These are phyloP conservation scores for Calliphora vicina DNA, from an alignment of 1,140 invertebrate species.

Conservation along the genomic window DNA sequence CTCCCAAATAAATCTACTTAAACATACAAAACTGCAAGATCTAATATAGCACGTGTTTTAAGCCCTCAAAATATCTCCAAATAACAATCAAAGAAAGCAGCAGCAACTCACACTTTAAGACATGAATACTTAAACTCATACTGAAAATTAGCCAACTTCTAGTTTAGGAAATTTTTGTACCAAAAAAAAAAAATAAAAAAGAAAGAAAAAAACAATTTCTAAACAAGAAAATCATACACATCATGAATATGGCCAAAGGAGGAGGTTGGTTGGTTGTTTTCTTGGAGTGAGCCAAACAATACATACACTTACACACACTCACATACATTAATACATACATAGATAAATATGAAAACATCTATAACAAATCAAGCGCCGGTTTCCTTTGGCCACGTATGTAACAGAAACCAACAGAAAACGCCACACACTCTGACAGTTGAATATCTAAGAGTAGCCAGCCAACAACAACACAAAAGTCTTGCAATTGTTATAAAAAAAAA, in stretches of 20 bases:
- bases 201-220: no score
- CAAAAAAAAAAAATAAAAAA: background rate
- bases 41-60: background rate
- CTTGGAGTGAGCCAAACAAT: background rate
- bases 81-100: background rate
- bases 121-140: background rate
- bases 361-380: constrained; percentile 13
- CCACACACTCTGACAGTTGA: background rate
- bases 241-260: constrained; percentile 27
- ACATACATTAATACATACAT: no score
- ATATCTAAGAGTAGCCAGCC: no score
- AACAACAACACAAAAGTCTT: background rate
- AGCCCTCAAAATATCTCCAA: background rate
- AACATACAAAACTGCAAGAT: background rate
- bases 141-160: background rate
- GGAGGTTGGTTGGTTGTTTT: constrained; percentile 5
- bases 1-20: no score
- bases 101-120: background rate
- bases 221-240: constrained; percentile 4
- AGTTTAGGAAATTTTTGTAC: background rate
- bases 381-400: background rate
- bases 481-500: background rate
- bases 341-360: background rate
- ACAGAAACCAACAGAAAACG: background rate
- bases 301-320: background rate